Evolutionary conservation across 1,140 invertebrate genomes (phyloP), one percentile per base, ranked within the genome.

Genomic region (Maniola jurtina): DNA sequence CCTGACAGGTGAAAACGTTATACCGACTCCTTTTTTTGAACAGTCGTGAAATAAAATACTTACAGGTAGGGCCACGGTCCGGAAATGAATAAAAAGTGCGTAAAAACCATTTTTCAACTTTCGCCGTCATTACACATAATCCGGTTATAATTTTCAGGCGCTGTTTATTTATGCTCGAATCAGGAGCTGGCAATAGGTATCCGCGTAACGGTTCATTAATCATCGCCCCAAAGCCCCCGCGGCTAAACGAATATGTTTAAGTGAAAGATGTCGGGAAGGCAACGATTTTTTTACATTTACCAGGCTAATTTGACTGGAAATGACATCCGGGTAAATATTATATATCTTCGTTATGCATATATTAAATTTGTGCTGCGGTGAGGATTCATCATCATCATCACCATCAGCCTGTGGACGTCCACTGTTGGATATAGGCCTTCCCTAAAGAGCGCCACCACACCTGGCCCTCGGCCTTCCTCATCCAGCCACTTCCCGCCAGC

Each of bases 161-260:
- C 75, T 77, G 73, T 86, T 84, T 84, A 83, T 84, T 84, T 85
- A 82, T 78, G 71, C 70, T 72, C 75, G 71, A 77, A 76, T 79
- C 75, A 76, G 79, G 75, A 75, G 73, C 71, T 64, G 73, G 58
- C 60, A 71, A 69, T 70, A 77, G 72, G 71, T 71, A 75, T 71
- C 74, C 72, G 67, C 72, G 70, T 67, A 68, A 78, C 75, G 81
- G 54, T 84, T 82, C 83, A 89, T 89, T 86, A 86, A 88, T 88
- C 84, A 89, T 84, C 78, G 62, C 76, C 79, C 76, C 68, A 81
- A 87, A 74, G 73, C 76, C 76, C 73, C 33, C 64, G 63, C 72
- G 78, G 77, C 73, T 75, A 81, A 82, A 87, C 77, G 81, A 83
- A 82, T 83, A 82, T 83, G 80, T 86, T 85, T 80, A 81, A 84